A percentile compares a stretch with the other conserved stretches of the same genome.
Conservation (phyloP, 2,888 invertebrate genomes). For the Cybosia mesomella region DNA sequence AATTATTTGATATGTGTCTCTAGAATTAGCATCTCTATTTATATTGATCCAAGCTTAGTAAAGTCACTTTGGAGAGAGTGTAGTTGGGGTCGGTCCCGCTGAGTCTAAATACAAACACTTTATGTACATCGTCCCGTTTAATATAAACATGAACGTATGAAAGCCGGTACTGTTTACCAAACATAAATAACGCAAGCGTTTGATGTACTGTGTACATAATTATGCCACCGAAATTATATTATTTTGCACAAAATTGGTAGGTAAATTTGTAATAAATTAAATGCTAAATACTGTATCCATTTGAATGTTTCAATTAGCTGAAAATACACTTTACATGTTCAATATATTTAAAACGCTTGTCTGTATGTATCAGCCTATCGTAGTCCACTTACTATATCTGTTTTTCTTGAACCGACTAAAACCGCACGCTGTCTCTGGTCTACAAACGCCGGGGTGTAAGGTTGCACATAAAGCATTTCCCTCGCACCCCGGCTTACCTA, state of each 20-base stretch:
- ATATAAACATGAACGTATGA: not conserved
- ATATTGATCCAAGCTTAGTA: not conserved
- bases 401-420: no score
- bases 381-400: no score
- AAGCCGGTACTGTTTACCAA: not conserved
- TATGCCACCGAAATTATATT: not conserved
- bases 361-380: no score
- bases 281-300: not conserved
- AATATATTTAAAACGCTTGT: not conserved
- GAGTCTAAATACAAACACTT: not conserved
- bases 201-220: not conserved
- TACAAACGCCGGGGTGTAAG: no score
- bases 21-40: not conserved
- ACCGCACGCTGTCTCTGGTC: no score
- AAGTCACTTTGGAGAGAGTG: not conserved
- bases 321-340: not conserved
- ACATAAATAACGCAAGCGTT: not conserved
- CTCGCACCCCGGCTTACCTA: no score
- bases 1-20: not conserved
- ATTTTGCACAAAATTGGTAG: not conserved
- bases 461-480: no score
- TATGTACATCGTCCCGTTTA: not conserved
- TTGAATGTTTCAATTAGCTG: not conserved
- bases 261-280: not conserved
- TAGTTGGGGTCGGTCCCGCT: not conserved